Base-by-base conservation (phyloP, 2,888 invertebrate species). In the Siphonodentalium dalli region DNA sequence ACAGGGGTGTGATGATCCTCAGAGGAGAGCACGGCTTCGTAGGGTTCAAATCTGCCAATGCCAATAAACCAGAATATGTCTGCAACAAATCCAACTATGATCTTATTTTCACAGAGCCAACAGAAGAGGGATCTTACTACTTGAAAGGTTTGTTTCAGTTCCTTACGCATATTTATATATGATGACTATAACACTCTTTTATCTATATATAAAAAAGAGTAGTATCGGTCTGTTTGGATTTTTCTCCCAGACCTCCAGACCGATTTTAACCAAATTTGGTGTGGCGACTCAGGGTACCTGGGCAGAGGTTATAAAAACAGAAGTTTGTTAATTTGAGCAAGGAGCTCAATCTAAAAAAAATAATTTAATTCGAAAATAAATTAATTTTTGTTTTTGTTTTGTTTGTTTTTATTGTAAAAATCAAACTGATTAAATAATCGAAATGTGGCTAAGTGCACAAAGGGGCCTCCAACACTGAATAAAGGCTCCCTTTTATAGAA, bases 11-110 rank as follows among this genome's bases (percentile, higher is more conserved):
- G 77, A 85, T 97, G 79, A 93, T 97, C 73, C 85, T 97, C 75
- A 93, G 94, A 84, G 91, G 92, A 79, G 95, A 96, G 79, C 93
- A 93, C 83, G 97, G 97, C 35, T 96, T 94, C 83, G 94, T 97
- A 53, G 96, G 96, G 0, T 91, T 90, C 74, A 94, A 93, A 84
- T 87, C 87, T 46, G 84, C 87, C 0, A 86, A 69, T 2, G 90
- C 89, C 72, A 87, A 89, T 31, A 90, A 91, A 80, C 85, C 95
- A 70, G 95, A 96, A 84, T 67, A 64, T 41, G 66, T 69, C 39
- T 96, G 95, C 86, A 96, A 95, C 85, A 94, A 94, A 85, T 92
- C 94, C 58, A 89, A 89, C 68, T 95, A 95, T 80, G 94, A 94
- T 84, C 92, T 93, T 54, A 93, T 96, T 68, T 88, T 90, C 79